Evolutionary conservation across 2,113 vertebrate genomes (phyloP).

Genomic region (Macquaria australasica): DNA sequence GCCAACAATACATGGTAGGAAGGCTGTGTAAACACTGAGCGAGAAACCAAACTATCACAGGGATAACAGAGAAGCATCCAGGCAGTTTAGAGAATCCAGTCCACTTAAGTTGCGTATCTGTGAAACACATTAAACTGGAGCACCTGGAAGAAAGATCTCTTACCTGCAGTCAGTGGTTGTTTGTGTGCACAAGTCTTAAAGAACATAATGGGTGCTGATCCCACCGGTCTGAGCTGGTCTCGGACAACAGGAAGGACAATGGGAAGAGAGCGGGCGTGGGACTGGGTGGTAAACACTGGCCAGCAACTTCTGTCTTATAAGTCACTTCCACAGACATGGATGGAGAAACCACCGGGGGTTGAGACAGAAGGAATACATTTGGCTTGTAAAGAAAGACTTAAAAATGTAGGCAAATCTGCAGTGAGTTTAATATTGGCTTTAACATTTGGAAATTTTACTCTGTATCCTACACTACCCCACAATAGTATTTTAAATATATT

Average conservation of each 20-base stretch:
- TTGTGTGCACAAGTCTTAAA: constrained; percentile 71
- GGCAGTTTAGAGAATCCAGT: background rate
- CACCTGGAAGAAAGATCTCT: constrained; percentile 18
- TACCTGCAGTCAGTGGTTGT: constrained; percentile 15
- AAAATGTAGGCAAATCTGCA: background rate
- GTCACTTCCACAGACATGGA: constrained; percentile 25
- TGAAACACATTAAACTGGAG: background rate
- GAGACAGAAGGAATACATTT: background rate
- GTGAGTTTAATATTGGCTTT: background rate
- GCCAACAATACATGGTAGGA: background rate
- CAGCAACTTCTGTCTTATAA: constrained; percentile 8
- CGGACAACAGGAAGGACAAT: constrained; percentile 62
- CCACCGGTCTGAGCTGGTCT: constrained; percentile 67
- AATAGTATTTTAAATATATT: background rate
- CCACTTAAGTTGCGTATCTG: background rate
- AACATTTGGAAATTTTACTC: background rate
- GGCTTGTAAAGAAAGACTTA: background rate
- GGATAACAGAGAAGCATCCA: background rate
- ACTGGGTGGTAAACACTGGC: constrained; percentile 51
- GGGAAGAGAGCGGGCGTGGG: constrained; percentile 58
- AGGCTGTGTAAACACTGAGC: background rate
- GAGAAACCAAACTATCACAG: background rate
- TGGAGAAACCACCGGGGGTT: background rate
- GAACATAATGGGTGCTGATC: constrained; percentile 72
- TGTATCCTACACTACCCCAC: background rate